These are phyloP conservation scores for Parasteatoda lunata DNA, from an alignment of 2,888 invertebrate species.

Conservation along the genomic window DNA sequence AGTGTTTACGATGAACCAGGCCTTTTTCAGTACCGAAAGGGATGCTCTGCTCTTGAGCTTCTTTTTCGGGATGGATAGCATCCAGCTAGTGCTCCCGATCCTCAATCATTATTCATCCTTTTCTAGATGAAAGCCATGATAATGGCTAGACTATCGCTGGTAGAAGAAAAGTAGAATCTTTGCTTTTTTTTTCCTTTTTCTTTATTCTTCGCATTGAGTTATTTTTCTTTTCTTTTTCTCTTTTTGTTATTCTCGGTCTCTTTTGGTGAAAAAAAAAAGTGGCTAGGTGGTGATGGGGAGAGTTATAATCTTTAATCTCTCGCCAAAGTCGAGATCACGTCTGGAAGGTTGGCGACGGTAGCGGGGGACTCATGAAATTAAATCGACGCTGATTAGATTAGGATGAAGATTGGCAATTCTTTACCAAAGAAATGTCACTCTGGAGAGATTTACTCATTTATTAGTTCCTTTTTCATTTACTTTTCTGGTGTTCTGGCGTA, in stretches of 20 bases:
- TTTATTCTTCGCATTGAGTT: neutral
- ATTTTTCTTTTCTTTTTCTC: neutral
- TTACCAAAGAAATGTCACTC: conserved; percentile 26
- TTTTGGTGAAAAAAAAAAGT: neutral
- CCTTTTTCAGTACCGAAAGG: too few relatives aligned
- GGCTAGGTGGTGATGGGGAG: neutral
- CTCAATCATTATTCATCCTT: conserved; percentile 63
- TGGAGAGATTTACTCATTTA: neutral
- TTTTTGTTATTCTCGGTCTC: conserved; percentile 13
- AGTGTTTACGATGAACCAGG: conserved; percentile 57
- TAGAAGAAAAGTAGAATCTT: conserved; percentile 27
- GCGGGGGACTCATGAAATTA: conserved; percentile 42
- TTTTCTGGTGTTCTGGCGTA: neutral
- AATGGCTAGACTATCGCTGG: conserved; percentile 59
- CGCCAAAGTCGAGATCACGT: conserved; percentile 9
- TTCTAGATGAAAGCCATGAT: conserved; percentile 56
- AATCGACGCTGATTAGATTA: conserved; percentile 51
- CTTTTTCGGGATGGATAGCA: conserved; percentile 37
- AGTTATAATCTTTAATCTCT: conserved; percentile 52
- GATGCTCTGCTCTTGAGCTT: conserved; percentile 26
- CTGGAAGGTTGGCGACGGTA: neutral
- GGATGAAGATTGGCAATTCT: conserved; percentile 39
- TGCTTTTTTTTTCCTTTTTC: conserved; percentile 18
- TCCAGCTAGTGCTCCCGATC: conserved; percentile 39
- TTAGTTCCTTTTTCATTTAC: conserved; percentile 10